phyloP scores from a whole-genome alignment of 1,140 invertebrate species.

The Saccostrea cuccullata region DNA sequence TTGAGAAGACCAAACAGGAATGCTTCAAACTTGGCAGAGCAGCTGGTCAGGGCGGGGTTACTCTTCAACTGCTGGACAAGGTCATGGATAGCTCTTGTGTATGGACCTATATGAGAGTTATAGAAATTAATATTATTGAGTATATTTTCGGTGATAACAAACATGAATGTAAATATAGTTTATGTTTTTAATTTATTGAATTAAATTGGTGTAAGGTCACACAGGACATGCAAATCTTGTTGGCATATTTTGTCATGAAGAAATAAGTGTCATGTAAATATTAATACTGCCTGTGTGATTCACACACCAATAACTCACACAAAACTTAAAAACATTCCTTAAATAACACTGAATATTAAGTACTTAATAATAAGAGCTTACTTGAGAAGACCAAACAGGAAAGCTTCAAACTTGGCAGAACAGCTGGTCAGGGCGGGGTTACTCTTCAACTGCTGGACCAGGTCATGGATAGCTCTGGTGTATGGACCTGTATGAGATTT shows the following conservation, averaged over 20 bases:
- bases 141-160: no score
- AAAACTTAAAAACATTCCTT: no score
- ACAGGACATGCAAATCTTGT: no score
- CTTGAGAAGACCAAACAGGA: constrained; percentile 93
- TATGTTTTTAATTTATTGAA: no score
- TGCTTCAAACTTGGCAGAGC: constrained; percentile 92
- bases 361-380: constrained; percentile 79
- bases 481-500: constrained; percentile 83
- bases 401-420: constrained; percentile 92
- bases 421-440: constrained; percentile 91
- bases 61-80: constrained; percentile 90
- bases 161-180: no score
- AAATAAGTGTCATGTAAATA: no score
- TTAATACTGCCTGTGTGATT: no score
- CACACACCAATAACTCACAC: no score
- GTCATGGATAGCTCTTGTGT: constrained; percentile 91
- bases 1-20: constrained; percentile 94
- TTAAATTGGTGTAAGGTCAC: no score
- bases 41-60: constrained; percentile 90
- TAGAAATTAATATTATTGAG: no score
- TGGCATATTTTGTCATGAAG: no score
- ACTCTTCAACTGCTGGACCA: constrained; percentile 90
- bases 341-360: background rate
- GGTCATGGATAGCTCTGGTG: constrained; percentile 90
- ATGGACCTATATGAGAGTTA: constrained; percentile 84